Evolutionary conservation across 2,797 vertebrate genomes (phyloP), one percentile per base, ranked within the genome.

Genomic region (Cryptoblepharus egeriae): DNA sequence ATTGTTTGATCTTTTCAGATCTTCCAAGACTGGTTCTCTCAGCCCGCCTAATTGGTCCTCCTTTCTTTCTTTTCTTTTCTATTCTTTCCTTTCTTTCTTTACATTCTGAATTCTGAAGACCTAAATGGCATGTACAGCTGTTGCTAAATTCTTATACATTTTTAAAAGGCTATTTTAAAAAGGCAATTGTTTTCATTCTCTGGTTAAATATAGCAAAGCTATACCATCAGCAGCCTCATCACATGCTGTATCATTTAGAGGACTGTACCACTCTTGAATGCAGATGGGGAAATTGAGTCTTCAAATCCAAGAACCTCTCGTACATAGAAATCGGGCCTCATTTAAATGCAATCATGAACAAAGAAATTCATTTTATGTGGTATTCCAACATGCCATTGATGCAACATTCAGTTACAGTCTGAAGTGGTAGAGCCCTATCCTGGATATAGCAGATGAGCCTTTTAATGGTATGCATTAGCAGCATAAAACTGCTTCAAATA

Each of bases 1-100:
- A 24, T 49, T 52, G 71, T 83, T 84, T 89, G 37, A 80, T 82
- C 78, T 87, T 84, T 79, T 70, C 35, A 81, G 39, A 67, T 5
- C 18, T 22, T 69, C 4, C 35, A 85, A 85, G 61, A 30, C 12
- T 45, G 83, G 9, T 28, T 67, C 12, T 75, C 45, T 61, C 28
- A 8, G 69, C 71, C 22, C 15, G 64, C 3, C 58, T 82, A 63
- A 79, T 81, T 83, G 39, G 8, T 55, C 20, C 42, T 58, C 71
- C 75, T 79, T 3, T 1, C 7, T 20, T 18, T 22, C 35, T 57
- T 20, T 18, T 22, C 35, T 57, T 0, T 4, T 35, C 35, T 32
- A 20, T 32, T 6, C 5, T 3, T 22, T 0, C 5, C 13, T 13
- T 76, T 37, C 57, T 72, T 3, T 1, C 18, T 68, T 20, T 63